phyloP scores from a whole-genome alignment of 2,113 vertebrate genomes.

The Cricetomys ansorgei region DNA sequence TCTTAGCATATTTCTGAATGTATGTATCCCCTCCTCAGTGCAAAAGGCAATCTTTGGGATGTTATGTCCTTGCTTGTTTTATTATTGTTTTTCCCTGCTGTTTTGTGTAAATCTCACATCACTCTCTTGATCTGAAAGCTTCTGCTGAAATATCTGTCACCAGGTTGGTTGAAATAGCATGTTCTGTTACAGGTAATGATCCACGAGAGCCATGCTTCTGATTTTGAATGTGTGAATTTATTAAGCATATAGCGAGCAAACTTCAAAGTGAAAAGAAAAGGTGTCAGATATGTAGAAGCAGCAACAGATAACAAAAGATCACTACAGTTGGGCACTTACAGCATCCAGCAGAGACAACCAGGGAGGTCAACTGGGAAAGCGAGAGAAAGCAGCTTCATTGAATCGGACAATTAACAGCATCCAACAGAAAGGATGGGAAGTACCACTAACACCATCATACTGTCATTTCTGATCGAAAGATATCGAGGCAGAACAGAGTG shows the following conservation, averaged over 20 bases:
- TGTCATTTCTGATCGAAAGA: not conserved
- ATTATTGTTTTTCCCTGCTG: not conserved
- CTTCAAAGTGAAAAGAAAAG: not conserved
- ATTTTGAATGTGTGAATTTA: not conserved
- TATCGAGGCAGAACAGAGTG: not conserved
- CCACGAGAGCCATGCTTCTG: not conserved
- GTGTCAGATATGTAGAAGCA: not conserved
- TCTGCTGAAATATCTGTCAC: not conserved
- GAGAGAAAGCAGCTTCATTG: not conserved
- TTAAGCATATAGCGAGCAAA: not conserved
- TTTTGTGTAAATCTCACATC: not conserved
- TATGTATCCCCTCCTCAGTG: not conserved
- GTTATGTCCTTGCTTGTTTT: not conserved
- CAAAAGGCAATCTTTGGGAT: not conserved
- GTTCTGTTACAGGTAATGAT: not conserved
- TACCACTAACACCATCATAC: not conserved
- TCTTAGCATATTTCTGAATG: not conserved
- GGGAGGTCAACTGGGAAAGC: not conserved
- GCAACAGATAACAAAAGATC: not conserved
- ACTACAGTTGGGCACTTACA: not conserved
- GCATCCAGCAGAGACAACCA: not conserved
- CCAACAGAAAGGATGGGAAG: not conserved
- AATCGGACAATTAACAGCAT: not conserved
- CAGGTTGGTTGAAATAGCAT: not conserved
- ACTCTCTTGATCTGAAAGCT: not conserved